These are phyloP conservation scores for Champsocephalus gunnari DNA, from an alignment of 2,797 vertebrate genomes.

Conservation along the genomic window DNA sequence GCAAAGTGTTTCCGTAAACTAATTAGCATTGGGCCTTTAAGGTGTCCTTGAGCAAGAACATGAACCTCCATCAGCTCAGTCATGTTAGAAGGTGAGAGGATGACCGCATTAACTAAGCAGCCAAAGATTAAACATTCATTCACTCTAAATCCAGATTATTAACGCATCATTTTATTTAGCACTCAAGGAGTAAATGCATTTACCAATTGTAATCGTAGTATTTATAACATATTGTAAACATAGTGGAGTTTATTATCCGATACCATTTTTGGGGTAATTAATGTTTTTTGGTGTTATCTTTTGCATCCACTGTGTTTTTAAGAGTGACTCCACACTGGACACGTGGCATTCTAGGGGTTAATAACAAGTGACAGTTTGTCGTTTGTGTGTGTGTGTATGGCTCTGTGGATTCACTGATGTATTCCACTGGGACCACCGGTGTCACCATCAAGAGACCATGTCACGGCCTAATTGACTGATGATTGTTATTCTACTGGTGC, in stretches of 20 bases:
- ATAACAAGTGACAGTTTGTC: slow-evolving; percentile 56
- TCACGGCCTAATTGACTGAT: slow-evolving; percentile 72
- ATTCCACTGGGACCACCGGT: slow-evolving; percentile 54
- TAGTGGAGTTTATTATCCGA: neutral
- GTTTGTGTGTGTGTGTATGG: slow-evolving; percentile 51
- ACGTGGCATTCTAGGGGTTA: slow-evolving; percentile 28
- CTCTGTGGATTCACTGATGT: slow-evolving; percentile 51
- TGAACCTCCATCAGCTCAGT: neutral
- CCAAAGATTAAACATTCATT: neutral
- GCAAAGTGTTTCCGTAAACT: slow-evolving; percentile 30
- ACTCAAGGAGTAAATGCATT: neutral
- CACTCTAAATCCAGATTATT: neutral
- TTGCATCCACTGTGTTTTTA: neutral
- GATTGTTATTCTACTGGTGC: slow-evolving; percentile 66
- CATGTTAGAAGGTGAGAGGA: slow-evolving; percentile 9
- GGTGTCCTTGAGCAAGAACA: slow-evolving; percentile 33
- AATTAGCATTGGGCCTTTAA: slow-evolving; percentile 31
- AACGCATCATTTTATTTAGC: neutral
- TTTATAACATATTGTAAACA: neutral
- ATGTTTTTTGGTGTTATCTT: neutral
- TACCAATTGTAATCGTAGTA: neutral
- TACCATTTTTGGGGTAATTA: neutral
- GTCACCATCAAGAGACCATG: slow-evolving; percentile 63
- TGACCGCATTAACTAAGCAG: slow-evolving; percentile 13
- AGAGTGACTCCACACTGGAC: neutral